Evolutionary conservation across 92 coral and sea anemone species (phyloP).

Genomic region (Galaxea fascicularis): DNA sequence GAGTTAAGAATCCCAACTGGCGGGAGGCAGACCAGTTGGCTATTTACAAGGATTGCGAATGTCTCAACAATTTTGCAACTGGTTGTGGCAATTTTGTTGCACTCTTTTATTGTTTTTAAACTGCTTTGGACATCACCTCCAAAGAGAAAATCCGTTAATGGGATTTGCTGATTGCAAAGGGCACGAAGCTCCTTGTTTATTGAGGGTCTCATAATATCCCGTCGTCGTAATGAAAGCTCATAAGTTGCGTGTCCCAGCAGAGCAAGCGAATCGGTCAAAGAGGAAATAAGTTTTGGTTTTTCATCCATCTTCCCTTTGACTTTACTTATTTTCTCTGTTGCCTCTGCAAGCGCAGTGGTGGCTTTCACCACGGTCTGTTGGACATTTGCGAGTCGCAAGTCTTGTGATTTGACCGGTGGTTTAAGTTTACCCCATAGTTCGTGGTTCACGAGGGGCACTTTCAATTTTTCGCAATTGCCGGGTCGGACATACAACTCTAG

Average conservation of each 20-base stretch:
- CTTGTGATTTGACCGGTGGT: slow-evolving; percentile 45
- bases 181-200: too few species aligned
- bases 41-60: too few species aligned
- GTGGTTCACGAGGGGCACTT: slow-evolving; percentile 46
- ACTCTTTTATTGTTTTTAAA: slow-evolving; percentile 44
- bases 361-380: slow-evolving; percentile 49
- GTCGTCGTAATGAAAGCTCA: too few species aligned
- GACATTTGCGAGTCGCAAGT: slow-evolving; percentile 42
- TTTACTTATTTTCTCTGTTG: not conserved
- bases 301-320: slow-evolving; percentile 4
- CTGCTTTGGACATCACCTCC: slow-evolving; percentile 59
- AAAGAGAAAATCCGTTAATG: too few species aligned
- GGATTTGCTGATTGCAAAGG: slow-evolving; percentile 42
- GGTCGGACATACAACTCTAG: slow-evolving; percentile 52
- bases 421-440: slow-evolving; percentile 46
- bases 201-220: too few species aligned
- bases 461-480: slow-evolving; percentile 54
- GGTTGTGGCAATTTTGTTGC: slow-evolving; percentile 49
- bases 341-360: not conserved
- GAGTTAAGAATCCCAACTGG: too few species aligned
- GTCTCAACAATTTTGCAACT: too few species aligned
- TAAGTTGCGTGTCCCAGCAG: too few species aligned
- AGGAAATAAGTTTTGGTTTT: not conserved
- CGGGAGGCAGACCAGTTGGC: too few species aligned
- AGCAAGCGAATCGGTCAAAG: not conserved